phyloP scores from a whole-genome alignment of 2,113 vertebrate genomes.

The Callorhinus ursinus region DNA sequence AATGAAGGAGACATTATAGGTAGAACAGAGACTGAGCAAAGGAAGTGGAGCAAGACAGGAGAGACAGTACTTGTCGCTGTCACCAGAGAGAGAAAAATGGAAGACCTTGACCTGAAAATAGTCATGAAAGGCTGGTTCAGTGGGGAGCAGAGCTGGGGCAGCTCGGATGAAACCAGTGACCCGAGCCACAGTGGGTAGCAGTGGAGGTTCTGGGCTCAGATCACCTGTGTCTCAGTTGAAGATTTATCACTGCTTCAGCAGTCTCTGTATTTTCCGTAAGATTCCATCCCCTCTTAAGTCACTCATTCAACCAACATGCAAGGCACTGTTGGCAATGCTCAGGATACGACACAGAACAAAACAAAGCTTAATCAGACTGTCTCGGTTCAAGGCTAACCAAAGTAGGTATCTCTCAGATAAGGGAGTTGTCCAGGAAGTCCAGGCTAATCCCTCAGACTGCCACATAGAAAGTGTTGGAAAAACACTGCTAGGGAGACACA shows the following conservation, averaged over 20 bases:
- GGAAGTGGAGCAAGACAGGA: not conserved
- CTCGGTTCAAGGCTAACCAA: not conserved
- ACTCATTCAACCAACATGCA: not conserved
- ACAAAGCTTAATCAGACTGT: not conserved
- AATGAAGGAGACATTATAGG: not conserved
- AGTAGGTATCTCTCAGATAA: not conserved
- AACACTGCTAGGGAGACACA: not conserved
- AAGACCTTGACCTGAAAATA: not conserved
- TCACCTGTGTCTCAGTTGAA: not conserved
- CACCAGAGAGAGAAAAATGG: not conserved
- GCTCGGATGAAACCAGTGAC: not conserved
- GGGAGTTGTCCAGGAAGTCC: not conserved
- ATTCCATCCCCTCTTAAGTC: not conserved
- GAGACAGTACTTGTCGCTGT: not conserved
- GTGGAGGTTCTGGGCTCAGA: not conserved
- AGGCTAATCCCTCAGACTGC: not conserved
- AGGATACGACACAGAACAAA: not conserved
- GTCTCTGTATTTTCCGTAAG: not conserved
- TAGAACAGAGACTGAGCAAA: not conserved
- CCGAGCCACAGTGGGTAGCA: accelerated
- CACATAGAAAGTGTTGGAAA: not conserved
- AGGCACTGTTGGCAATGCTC: not conserved
- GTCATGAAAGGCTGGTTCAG: not conserved
- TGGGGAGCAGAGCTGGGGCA: not conserved
- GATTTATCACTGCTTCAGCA: too few relatives aligned